These are phyloP conservation scores for Archilochus colubris DNA, from an alignment of 2,113 vertebrate genomes.

Conservation along the genomic window DNA sequence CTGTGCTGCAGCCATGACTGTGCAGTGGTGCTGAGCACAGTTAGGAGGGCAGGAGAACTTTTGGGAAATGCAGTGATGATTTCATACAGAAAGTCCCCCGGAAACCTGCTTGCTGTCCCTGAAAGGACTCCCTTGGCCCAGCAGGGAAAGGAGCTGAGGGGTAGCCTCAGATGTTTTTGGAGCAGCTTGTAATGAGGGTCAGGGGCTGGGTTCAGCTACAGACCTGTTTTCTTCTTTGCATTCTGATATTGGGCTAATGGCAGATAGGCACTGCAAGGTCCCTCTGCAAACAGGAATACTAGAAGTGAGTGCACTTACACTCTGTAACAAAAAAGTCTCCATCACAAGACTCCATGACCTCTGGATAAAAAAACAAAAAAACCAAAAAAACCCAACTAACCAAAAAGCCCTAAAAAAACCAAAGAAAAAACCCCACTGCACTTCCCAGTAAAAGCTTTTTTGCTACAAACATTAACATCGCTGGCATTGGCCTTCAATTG, in stretches of 20 bases:
- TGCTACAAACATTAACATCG: neutral
- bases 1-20: fast-evolving
- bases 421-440: neutral
- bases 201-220: neutral
- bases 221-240: neutral
- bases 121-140: neutral
- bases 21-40: fast-evolving
- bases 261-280: neutral
- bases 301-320: neutral
- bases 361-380: neutral
- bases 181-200: neutral
- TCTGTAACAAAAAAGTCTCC: neutral
- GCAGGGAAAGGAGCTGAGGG: neutral
- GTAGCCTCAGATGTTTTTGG: fast-evolving
- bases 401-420: too few species aligned
- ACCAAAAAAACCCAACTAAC: neutral
- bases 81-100: fast-evolving
- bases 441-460: neutral
- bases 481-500: neutral
- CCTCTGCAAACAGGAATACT: neutral
- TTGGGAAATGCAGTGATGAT: neutral
- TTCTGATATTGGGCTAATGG: neutral
- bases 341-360: neutral
- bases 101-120: neutral
- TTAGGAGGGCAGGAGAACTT: neutral